Evolutionary conservation across 2,113 vertebrate species (phyloP).

Genomic region (Catagonus wagneri): DNA sequence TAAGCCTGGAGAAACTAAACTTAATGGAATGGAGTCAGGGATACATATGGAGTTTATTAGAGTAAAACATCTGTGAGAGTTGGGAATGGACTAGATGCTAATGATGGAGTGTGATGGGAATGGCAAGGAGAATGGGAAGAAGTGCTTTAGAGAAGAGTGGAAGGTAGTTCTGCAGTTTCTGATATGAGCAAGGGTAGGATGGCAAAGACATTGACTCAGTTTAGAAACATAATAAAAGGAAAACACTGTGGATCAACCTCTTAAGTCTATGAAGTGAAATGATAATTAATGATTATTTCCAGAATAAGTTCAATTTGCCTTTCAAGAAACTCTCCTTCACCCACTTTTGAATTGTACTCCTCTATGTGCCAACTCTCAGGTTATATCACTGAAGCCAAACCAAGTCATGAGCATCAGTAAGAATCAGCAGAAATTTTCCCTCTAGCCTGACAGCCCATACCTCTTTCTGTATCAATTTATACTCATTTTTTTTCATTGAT

Average conservation of each 20-base stretch:
- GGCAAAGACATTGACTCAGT: not conserved
- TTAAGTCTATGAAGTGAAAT: not conserved
- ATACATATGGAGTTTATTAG: not conserved
- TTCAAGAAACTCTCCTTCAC: not conserved
- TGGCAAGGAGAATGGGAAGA: not conserved
- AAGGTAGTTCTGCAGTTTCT: not conserved
- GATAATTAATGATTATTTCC: not conserved
- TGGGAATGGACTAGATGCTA: not conserved
- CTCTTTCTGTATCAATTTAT: not conserved
- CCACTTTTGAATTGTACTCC: not conserved
- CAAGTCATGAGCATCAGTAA: not conserved
- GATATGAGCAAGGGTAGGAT: not conserved
- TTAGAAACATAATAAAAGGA: not conserved
- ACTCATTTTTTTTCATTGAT: not conserved
- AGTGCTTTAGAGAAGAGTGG: not conserved
- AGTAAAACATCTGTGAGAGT: not conserved
- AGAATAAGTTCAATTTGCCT: not conserved
- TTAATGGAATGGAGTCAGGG: not conserved
- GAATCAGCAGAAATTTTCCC: not conserved
- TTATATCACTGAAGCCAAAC: not conserved
- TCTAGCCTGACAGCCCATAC: not conserved
- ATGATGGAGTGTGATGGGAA: not conserved
- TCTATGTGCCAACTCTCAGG: not conserved
- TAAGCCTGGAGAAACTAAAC: not conserved
- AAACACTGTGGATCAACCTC: not conserved